Conservation (phyloP, 2,888 invertebrate genomes). For the Teleiodes luculella region DNA sequence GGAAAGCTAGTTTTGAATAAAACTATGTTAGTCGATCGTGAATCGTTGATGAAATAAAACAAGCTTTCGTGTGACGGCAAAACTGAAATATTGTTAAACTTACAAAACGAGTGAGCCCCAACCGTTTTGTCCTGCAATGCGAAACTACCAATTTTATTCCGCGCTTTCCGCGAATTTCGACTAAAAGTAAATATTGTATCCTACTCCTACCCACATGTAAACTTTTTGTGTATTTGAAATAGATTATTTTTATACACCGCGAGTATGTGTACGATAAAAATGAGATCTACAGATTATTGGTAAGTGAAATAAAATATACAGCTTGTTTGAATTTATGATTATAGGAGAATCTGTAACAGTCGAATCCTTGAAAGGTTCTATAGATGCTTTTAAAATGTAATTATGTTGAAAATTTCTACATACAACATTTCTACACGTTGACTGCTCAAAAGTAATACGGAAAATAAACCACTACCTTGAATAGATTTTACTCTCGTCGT, state of each 20-base stretch:
- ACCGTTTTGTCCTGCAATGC: constrained; percentile 34
- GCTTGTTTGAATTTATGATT: no score
- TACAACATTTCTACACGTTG: background rate
- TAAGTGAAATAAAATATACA: no score
- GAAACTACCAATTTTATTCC: constrained; percentile 34
- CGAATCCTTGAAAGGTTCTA: no score
- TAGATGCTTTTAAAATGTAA: no score
- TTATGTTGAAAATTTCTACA: no score
- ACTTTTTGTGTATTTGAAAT: background rate
- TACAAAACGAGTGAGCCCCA: constrained; percentile 58
- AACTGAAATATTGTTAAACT: constrained; percentile 71
- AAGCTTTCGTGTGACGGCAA: constrained; percentile 39
- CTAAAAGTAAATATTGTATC: constrained; percentile 10
- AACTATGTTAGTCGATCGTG: constrained; percentile 48
- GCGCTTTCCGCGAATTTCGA: constrained; percentile 20
- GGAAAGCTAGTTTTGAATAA: no score
- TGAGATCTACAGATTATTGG: no score
- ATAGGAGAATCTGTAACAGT: no score
- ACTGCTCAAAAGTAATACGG: constrained; percentile 20
- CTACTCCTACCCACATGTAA: background rate
- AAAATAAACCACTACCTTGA: constrained; percentile 33
- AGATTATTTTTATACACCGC: background rate
- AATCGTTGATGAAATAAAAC: constrained; percentile 54
- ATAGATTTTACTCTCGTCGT: constrained; percentile 48
- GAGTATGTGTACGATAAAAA: no score